Conservation (phyloP, 1,140 invertebrate genomes). For the Latrodectus geometricus region DNA sequence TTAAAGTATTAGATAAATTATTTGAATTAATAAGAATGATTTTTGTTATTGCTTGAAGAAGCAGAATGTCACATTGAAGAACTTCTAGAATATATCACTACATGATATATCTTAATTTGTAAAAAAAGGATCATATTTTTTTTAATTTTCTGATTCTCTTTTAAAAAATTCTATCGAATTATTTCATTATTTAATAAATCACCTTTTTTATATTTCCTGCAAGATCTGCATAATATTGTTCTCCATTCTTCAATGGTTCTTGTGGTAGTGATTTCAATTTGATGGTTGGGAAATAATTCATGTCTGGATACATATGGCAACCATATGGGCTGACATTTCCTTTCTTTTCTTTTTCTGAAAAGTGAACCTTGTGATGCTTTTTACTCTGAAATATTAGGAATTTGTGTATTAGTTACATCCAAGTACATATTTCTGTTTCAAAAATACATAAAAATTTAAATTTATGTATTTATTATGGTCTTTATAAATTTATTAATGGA, state of each 20-base stretch:
- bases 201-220: constrained; percentile 95
- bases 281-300: constrained; percentile 84
- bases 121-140: neutral
- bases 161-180: neutral
- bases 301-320: constrained; percentile 83
- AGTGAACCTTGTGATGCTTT: constrained; percentile 56
- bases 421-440: no score
- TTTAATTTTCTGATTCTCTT: neutral
- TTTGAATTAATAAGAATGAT: no score
- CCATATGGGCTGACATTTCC: constrained; percentile 80
- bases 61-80: no score
- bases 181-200: neutral
- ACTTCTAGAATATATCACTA: neutral
- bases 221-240: constrained; percentile 94
- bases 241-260: constrained; percentile 86
- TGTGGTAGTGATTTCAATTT: constrained; percentile 85
- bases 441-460: no score
- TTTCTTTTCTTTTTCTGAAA: constrained; percentile 50
- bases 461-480: no score
- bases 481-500: no score
- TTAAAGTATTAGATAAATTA: no score
- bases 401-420: no score
- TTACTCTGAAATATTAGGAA: constrained; percentile 56
- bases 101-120: neutral
- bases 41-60: no score